phyloP scores from a whole-genome alignment of 2,888 invertebrate species.

The Rotaria macrura region DNA sequence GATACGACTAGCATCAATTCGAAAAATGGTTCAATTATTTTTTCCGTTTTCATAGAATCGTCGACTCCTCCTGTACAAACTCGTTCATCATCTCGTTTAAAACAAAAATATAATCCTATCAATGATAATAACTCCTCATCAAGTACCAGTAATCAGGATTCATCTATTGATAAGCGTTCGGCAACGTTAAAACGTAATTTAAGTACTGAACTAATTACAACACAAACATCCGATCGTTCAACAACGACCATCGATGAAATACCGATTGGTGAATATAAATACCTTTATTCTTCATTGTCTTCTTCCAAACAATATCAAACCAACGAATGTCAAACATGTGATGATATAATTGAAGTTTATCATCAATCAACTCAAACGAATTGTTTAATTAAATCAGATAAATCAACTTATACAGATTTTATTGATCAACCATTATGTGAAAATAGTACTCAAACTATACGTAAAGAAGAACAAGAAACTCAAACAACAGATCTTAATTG shows the following conservation, averaged over 20 bases:
- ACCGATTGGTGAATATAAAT: background rate
- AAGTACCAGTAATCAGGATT: background rate
- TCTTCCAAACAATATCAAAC: constrained; percentile 1
- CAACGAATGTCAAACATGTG: background rate
- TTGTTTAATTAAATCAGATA: constrained; percentile 13
- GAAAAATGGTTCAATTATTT: background rate
- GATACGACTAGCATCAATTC: too few relatives aligned
- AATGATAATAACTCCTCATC: background rate
- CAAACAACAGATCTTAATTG: constrained; percentile 17
- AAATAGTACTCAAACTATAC: background rate
- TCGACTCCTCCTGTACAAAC: background rate
- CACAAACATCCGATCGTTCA: background rate
- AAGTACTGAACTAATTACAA: background rate
- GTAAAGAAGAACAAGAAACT: background rate
- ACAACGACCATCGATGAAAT: background rate
- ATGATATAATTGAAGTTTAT: background rate
- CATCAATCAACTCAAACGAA: constrained; percentile 11
- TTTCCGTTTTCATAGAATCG: background rate
- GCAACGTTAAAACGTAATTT: background rate
- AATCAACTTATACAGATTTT: background rate
- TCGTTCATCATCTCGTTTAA: constrained; percentile 16
- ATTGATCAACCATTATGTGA: constrained; percentile 18
- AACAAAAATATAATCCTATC: background rate
- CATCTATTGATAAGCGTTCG: background rate
- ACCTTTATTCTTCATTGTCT: background rate